phyloP scores from a whole-genome alignment of 2,797 vertebrate species.

The Ataeniobius toweri region DNA sequence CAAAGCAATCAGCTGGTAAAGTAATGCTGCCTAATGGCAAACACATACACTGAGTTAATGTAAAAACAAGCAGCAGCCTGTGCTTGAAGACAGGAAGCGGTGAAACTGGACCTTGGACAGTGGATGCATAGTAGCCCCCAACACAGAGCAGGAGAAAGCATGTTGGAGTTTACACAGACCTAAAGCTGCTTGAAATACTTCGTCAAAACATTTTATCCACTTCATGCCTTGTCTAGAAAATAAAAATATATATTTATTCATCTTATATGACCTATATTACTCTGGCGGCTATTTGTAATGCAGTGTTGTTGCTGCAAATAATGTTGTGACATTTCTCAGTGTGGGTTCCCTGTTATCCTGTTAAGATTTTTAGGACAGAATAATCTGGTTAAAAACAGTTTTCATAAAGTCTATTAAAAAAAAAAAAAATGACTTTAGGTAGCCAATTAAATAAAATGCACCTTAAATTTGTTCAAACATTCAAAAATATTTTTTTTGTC shows the following conservation, averaged over 20 bases:
- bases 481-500: not conserved
- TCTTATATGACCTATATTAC: not conserved
- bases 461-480: not conserved
- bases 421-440: not conserved
- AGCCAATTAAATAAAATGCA: not conserved
- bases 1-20: slow-evolving; percentile 55
- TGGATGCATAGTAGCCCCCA: slow-evolving; percentile 58
- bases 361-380: not conserved
- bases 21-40: not conserved
- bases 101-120: slow-evolving; percentile 64
- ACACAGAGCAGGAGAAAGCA: slow-evolving; percentile 54
- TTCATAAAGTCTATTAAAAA: not conserved
- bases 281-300: not conserved
- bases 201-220: slow-evolving; percentile 23
- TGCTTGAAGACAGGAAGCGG: slow-evolving; percentile 45
- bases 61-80: slow-evolving; percentile 24
- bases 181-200: slow-evolving; percentile 63
- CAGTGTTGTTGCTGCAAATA: not conserved
- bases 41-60: slow-evolving; percentile 24
- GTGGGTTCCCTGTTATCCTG: not conserved
- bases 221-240: not conserved
- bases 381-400: not conserved
- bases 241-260: slow-evolving; percentile 6
- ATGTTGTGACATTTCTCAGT: not conserved
- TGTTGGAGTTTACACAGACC: slow-evolving; percentile 55